These are phyloP conservation scores for Cephalopachus bancanus DNA, from an alignment of 2,797 vertebrate genomes.

Conservation along the genomic window DNA sequence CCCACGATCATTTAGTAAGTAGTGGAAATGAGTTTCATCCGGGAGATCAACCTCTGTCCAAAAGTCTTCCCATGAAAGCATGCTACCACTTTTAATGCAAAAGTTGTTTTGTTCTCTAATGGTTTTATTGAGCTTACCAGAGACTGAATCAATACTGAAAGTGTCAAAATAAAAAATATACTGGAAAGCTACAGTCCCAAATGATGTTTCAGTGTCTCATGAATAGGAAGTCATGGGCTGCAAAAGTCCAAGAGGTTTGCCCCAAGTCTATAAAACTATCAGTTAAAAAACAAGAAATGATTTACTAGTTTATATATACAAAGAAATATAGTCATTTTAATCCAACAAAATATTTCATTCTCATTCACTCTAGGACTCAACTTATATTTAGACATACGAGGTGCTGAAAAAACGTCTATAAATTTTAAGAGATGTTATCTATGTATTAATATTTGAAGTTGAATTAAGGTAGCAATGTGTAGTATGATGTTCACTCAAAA, in stretches of 20 bases:
- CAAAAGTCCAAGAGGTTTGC: background rate
- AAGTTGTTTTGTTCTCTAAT: background rate
- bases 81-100: background rate
- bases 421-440: no score
- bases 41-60: background rate
- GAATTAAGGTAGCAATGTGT: no score
- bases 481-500: no score
- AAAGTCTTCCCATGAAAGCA: background rate
- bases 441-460: no score
- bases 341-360: constrained; percentile 54
- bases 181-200: background rate
- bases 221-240: constrained; percentile 11
- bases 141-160: background rate
- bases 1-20: background rate
- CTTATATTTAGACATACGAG: constrained; percentile 24
- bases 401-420: no score
- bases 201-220: background rate
- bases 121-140: background rate
- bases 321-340: constrained; percentile 42
- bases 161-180: background rate
- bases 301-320: background rate
- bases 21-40: background rate
- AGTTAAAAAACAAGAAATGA: constrained; percentile 51
- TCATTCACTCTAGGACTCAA: constrained; percentile 38
- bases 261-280: constrained; percentile 17